Evolutionary conservation across 2,797 vertebrate species (phyloP).

Genomic region (Graptemys geographica): DNA sequence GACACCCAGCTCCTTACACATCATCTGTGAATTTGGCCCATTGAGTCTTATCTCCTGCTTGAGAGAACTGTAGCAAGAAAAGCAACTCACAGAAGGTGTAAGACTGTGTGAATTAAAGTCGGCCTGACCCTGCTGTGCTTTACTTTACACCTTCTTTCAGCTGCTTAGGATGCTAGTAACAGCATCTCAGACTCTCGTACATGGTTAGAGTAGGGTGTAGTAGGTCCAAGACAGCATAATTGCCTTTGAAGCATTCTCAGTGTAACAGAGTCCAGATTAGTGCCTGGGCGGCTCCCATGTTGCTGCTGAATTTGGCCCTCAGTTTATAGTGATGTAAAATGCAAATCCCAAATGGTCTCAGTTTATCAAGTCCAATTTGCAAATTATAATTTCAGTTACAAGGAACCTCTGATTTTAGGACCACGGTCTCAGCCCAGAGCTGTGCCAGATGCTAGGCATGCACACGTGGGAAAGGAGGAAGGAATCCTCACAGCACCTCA

Average conservation of each 20-base stretch:
- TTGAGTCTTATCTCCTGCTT: background rate
- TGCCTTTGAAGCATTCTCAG: background rate
- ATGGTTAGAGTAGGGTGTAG: background rate
- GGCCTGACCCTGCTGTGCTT: background rate
- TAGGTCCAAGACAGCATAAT: background rate
- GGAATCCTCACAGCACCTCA: background rate
- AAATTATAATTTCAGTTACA: background rate
- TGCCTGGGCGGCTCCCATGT: background rate
- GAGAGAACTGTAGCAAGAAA: background rate
- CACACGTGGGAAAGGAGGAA: background rate
- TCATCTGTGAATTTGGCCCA: background rate
- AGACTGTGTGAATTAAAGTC: background rate
- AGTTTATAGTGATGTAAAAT: background rate
- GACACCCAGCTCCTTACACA: background rate
- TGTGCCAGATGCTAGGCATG: background rate
- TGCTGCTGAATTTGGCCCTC: background rate
- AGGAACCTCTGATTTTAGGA: background rate
- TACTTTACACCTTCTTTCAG: background rate
- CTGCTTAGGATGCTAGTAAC: background rate
- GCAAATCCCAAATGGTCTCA: background rate
- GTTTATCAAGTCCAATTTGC: background rate
- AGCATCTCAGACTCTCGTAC: background rate
- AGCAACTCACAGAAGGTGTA: background rate
- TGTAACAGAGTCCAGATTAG: background rate
- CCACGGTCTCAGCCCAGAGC: background rate